Evolutionary conservation across 2,113 vertebrate genomes (phyloP).

Genomic region (Procapra przewalskii): DNA sequence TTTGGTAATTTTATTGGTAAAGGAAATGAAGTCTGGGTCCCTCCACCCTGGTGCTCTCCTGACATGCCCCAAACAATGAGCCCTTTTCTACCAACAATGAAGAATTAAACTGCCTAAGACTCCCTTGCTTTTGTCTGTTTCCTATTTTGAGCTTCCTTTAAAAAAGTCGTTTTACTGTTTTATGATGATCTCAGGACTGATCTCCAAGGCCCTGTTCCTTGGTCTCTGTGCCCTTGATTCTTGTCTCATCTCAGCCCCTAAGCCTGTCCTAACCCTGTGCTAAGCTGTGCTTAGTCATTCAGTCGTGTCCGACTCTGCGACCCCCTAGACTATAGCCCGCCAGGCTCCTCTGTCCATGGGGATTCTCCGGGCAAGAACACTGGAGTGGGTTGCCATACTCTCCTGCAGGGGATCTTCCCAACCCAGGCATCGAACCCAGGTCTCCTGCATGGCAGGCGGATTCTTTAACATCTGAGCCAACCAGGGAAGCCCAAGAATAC

Average conservation of each 20-base stretch:
- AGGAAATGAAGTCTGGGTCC: conserved; percentile 59
- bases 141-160: conserved; percentile 55
- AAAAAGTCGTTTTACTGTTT: neutral
- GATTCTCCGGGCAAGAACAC: neutral
- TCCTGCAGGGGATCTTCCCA: neutral
- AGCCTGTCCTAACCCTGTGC: neutral
- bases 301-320: neutral
- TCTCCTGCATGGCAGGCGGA: neutral
- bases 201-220: neutral
- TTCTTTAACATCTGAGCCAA: neutral
- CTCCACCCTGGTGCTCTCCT: neutral
- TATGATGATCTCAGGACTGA: neutral
- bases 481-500: neutral
- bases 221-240: neutral
- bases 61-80: conserved; percentile 39
- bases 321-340: neutral
- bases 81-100: conserved; percentile 45
- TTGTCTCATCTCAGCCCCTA: neutral
- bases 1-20: conserved; percentile 27
- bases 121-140: conserved; percentile 54
- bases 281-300: neutral
- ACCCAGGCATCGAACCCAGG: neutral
- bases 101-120: neutral
- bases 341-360: neutral
- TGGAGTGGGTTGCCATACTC: neutral